A percentile compares a stretch with the other conserved stretches of the same genome.
These are phyloP conservation scores for Hafferia zeledoni DNA, from an alignment of 2,797 vertebrate species.

Conservation along the genomic window DNA sequence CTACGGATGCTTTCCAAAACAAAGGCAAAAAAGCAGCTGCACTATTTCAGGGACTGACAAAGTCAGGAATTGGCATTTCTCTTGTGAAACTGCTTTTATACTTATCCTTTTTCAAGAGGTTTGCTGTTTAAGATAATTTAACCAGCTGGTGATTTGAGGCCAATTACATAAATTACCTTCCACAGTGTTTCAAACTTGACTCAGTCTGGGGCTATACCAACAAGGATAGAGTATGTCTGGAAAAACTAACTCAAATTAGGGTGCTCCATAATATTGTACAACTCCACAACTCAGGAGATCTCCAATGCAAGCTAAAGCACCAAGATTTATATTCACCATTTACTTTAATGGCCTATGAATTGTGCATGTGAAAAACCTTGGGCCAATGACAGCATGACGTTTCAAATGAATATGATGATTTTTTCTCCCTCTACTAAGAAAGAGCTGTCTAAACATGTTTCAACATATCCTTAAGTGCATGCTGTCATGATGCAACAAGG, in stretches of 20 bases:
- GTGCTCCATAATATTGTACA: neutral
- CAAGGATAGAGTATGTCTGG: neutral
- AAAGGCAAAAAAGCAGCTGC: neutral
- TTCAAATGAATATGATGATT: neutral
- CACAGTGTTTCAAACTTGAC: neutral
- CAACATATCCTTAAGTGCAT: neutral
- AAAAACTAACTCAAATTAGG: neutral
- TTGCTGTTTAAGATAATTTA: neutral
- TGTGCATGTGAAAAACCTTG: neutral
- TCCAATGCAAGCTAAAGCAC: neutral
- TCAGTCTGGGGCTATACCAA: neutral
- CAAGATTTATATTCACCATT: neutral
- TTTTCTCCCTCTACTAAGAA: neutral
- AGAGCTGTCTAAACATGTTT: neutral
- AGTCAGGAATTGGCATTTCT: neutral
- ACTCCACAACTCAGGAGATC: neutral
- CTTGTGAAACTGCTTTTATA: neutral
- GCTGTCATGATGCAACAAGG: neutral
- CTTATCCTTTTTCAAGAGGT: neutral
- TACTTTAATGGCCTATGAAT: neutral
- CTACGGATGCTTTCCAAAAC: neutral
- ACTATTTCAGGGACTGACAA: neutral
- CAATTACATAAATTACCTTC: neutral
- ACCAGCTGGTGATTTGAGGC: fast-evolving
- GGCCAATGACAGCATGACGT: neutral